Percentiles rank a stretch among this genome's conserved stretches.
These are phyloP conservation scores for Adelosebastes latens DNA, from an alignment of 2,797 vertebrate genomes.

Conservation along the genomic window DNA sequence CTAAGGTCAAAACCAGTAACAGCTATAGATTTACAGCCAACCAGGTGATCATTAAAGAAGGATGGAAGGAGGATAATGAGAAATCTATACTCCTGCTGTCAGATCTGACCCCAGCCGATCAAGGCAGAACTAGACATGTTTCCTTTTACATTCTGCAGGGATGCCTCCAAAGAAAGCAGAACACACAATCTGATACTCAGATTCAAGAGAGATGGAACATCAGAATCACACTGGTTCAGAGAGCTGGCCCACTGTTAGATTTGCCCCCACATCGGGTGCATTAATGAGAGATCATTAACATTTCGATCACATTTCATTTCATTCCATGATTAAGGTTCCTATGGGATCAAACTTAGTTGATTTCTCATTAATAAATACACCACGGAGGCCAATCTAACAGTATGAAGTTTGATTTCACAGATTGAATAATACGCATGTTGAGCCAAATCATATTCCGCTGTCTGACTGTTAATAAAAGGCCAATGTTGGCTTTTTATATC, in stretches of 20 bases:
- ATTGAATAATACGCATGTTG: background rate
- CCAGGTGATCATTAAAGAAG: background rate
- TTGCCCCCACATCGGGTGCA: background rate
- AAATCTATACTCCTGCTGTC: background rate
- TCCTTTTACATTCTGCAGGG: background rate
- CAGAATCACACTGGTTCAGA: background rate
- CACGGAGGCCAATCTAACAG: constrained; percentile 8
- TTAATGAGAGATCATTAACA: constrained; percentile 21
- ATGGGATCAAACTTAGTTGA: constrained; percentile 23
- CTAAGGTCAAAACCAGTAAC: background rate
- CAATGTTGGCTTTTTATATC: background rate
- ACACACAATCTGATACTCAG: background rate
- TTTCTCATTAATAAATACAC: constrained; percentile 12
- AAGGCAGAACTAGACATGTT: background rate
- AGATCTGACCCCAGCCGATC: constrained; percentile 13
- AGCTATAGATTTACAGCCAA: background rate
- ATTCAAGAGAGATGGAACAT: background rate
- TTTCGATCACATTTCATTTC: constrained; percentile 7
- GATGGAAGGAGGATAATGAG: background rate
- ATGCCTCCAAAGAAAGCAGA: background rate
- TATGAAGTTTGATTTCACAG: background rate
- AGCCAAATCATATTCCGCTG: background rate
- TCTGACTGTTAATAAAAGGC: background rate
- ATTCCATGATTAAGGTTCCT: constrained; percentile 4
- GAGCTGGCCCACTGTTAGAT: background rate